Conservation (phyloP, 2,888 invertebrate species). For the Idaea straminata region DNA sequence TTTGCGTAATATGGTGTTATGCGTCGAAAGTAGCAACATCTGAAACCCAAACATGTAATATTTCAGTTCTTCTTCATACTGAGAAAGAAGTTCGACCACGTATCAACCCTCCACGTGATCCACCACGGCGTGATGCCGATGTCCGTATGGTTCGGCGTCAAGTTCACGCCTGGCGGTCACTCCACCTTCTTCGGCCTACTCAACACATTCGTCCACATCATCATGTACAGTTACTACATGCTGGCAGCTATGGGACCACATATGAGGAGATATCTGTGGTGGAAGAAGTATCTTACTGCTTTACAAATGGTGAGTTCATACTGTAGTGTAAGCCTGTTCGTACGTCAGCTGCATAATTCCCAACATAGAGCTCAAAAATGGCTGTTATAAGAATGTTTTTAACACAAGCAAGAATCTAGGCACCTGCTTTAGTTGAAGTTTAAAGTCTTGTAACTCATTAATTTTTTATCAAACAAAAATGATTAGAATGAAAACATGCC, state of each 20-base stretch:
- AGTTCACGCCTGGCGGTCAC: conserved; percentile 97
- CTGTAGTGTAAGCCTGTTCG: background rate
- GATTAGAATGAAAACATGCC: background rate
- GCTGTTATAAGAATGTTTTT: too few species aligned
- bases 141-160: conserved; percentile 98
- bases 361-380: too few species aligned
- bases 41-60: background rate
- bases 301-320: conserved; percentile 89
- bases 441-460: background rate
- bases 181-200: conserved; percentile 97
- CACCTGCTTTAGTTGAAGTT: too few species aligned
- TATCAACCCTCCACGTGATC: conserved; percentile 95
- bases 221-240: conserved; percentile 97
- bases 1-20: too few species aligned
- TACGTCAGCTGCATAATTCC: background rate
- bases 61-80: conserved; percentile 94
- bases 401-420: too few species aligned
- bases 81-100: conserved; percentile 96
- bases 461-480: conserved; percentile 9
- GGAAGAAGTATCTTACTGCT: conserved; percentile 96
- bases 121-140: conserved; percentile 99
- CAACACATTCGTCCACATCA: conserved; percentile 97
- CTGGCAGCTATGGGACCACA: conserved; percentile 94
- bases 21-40: too few species aligned
- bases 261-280: conserved; percentile 94